Evolutionary conservation across 2,113 vertebrate species (phyloP), one percentile per base, ranked within the genome.

Genomic region (human (Homo sapiens)): DNA sequence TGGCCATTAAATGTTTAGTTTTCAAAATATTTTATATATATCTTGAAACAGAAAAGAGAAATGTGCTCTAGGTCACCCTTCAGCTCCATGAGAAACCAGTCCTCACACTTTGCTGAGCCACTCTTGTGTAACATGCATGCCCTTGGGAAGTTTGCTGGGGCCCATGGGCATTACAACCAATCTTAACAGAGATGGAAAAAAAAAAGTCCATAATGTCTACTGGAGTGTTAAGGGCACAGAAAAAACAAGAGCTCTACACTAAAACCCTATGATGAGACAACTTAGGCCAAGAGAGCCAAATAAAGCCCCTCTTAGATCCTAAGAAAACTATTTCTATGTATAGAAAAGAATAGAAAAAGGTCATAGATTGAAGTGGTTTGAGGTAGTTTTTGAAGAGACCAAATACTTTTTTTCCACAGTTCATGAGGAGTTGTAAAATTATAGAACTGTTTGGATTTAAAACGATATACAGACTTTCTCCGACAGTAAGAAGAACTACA

Each of bases 11-110:
- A 81, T 48, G 30, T 2, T 80, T 72, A 78, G 18, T 57, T 35
- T 68, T 86, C 72, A 88, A 96, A 40, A 50, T 48, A 22, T 10
- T 70, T 14, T 94, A 57, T 35, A 20, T 3, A 78, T 32, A 82
- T 93, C 48, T 76, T 55, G 25, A 97, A 87, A 30, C 7, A 2
- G 5, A 80, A 79, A 87, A 86, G 66, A 88, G 20, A 96, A 79
- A 48, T 22, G 5, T 79, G 27, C 35, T 88, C 43, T 25, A n/a
- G 8, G 12, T 45, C 32, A 11, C 43, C 73, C 23, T 82, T 76
- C 40, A 90, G 70, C 35, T 79, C 45, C 59, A 13, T 27, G 27
- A 79, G 75, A 79, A 94, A 27, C 10, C 27, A n/a, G 1, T 73
- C 32, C 30, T 55, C n/a, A 57, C 2, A 50, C n/a, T 75, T 32